Evolutionary conservation across 2,888 invertebrate genomes (phyloP), one percentile per base, ranked within the genome.

Genomic region (Amiota minor): DNA sequence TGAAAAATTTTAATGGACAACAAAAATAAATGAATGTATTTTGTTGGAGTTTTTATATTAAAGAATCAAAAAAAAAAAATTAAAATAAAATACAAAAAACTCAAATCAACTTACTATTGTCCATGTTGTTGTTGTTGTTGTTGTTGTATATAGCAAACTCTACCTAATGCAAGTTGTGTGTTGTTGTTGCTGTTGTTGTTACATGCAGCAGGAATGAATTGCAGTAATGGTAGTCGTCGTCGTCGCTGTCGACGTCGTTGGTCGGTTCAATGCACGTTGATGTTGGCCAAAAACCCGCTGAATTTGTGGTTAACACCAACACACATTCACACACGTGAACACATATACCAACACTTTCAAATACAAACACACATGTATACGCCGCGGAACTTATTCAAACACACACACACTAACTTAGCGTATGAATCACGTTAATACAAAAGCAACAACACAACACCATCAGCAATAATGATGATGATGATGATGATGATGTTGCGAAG

Each of bases 241-340:
- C 74, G 73, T 84, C 84, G 86, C 86, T 84, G 86, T 83, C 86
- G 75, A 84, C 86, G 80, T 67, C 3, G 23, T 3, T 35, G 35
- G 35, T 75, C 74, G 73, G 83, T 83, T 83, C 83, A 83, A 83
- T 83, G 83, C 76, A 85, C 86, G 80, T 68, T 68, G 73, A 85
- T 85, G 80, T 68, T 68, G 73, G n/a, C 47, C 72, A 49, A 62
- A 35, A 71, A 62, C 49, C 49, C 72, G 69, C 72, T 72, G 67
- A 68, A 69, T 55, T 68, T 62, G 56, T 68, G 67, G 67, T 53
- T 68, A 50, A 68, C 50, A 62, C 70, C 45, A n/a, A 56, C 56
- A 45, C 46, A 45, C 56, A 69, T 49, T 45, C 55, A 35, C 11
- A 11, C 14, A 11, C 69, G 55, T 49, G 14, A 14, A 23, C 45